Percentiles rank a stretch among this genome's conserved stretches.
These are phyloP conservation scores for Drosophila meridionalis DNA, from an alignment of 2,888 invertebrate species.

Conservation along the genomic window DNA sequence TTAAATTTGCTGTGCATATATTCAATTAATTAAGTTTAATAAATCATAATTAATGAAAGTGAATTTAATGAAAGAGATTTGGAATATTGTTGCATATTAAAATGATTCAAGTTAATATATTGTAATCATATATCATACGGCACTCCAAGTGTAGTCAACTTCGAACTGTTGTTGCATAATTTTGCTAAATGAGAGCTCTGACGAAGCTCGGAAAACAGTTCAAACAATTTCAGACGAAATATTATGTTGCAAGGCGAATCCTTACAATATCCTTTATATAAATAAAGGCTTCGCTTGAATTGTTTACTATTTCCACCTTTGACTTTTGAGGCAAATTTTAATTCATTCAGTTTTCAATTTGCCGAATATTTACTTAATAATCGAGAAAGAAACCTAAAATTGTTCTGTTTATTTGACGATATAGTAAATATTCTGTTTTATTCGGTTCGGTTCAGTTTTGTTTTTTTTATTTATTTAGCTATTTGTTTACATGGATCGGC, in stretches of 20 bases:
- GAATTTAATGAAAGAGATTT: neutral
- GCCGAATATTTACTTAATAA: neutral
- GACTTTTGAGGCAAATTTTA: neutral
- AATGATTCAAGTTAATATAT: neutral
- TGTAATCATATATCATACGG: too few relatives aligned
- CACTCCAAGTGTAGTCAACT: neutral
- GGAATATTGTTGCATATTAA: neutral
- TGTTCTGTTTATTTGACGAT: neutral
- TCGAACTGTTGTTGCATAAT: neutral
- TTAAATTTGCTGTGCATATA: too few relatives aligned
- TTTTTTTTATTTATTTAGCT: neutral
- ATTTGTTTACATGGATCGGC: constrained; percentile 14
- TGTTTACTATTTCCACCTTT: neutral
- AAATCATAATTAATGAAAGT: too few relatives aligned
- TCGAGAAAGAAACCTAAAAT: neutral
- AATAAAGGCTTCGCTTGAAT: neutral
- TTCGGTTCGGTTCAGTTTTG: neutral
- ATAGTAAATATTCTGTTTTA: neutral
- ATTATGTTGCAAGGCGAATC: too few relatives aligned
- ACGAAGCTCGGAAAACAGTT: too few relatives aligned
- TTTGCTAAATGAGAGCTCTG: too few relatives aligned
- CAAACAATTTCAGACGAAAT: too few relatives aligned
- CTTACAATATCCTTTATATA: too few relatives aligned
- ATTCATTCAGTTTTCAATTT: neutral
- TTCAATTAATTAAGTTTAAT: too few relatives aligned